Base-by-base conservation (phyloP, 2,113 vertebrate species). In the Ageneiosus marmoratus region DNA sequence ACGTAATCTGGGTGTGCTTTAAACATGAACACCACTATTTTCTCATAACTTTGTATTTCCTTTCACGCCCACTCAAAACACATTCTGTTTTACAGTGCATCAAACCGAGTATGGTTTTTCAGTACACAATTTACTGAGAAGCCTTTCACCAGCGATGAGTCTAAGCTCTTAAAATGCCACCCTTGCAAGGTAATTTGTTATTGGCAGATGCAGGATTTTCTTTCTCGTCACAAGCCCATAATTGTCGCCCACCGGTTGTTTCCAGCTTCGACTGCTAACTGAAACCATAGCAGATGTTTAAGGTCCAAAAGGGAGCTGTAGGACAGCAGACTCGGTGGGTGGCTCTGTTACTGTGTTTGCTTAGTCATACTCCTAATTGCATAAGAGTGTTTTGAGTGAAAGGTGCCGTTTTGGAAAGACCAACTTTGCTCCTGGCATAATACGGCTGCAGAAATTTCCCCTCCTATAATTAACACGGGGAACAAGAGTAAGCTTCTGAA, bases 341-440 rank as follows among this genome's bases (percentile, higher is more conserved):
- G 87, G 87, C 79, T 73, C 13, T 72, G 62, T 62, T 77, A 37
- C 70, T 77, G 29, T 72, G 82, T 78, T 70, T 87, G 80, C 87
- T 88, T 79, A 88, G 87, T 88, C 87, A 88, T 80, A 83, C 62
- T 84, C 80, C 60, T 79, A 86, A 86, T n/a, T 84, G 79, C 82
- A 80, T 51, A 73, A 56, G 79, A 79, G 48, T 63, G 48, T 81
- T 75, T 78, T 72, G 53, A 78, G 62, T 80, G 50, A 82, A 88
- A 88, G 65, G 76, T 88, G 65, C 70, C 16, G 72, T 77, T 83
- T 63, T 84, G 83, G 70, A 88, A 79, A 86, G 82, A 78, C 50
- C 58, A 58, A 15, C 29, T 27, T 51, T 56, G 69, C 82, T 79
- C 53, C 80, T 84, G 75, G 84, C 81, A 29, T 44, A 41, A 41